Evolutionary conservation across 2,797 vertebrate species (phyloP), one percentile per base, ranked within the genome.

Genomic region (Gephyroberyx darwinii): DNA sequence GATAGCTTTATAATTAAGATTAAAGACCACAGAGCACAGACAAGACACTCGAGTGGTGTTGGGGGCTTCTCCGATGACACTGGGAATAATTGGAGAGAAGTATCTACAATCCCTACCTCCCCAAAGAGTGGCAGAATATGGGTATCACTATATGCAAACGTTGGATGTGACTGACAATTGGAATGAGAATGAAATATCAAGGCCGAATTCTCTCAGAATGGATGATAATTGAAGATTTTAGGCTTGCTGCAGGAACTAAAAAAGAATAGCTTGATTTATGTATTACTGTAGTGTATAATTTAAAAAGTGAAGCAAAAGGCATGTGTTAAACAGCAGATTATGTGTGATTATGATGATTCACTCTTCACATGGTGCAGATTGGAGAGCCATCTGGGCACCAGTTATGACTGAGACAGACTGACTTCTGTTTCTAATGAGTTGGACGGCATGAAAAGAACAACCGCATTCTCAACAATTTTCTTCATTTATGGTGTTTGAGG

Each of bases 1-100:
- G 93, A 95, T 93, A 92, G 92, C 90, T 93, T 93, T 93, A 94
- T 94, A 95, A 95, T 95, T 94, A 94, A 94, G 94, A 95, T 93
- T 92, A 94, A 94, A 93, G 90, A 93, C 90, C 92, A 89, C 65
- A 16, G 88, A 89, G 91, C 83, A 78, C 76, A 87, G 88, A 91
- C 89, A 91, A 91, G 92, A 93, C 92, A 92, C 85, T 86, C 74
- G 74, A 83, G 88, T 86, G 78, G 90, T 86, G 91, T 92, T 85
- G 83, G 90, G 86, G 90, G 84, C 84, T 92, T 89, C 84, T 86
- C 76, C 73, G 65, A 86, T 92, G 90, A 92, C 89, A 88, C 86
- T 83, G 84, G 87, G 89, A 93, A 92, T 92, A 92, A 92, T 92
- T 92, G 86, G 83, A 89, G 87, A 88, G 87, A 90, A 92, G 83